phyloP scores from a whole-genome alignment of 2,888 invertebrate genomes.

The Eudasyphora cyanicolor region DNA sequence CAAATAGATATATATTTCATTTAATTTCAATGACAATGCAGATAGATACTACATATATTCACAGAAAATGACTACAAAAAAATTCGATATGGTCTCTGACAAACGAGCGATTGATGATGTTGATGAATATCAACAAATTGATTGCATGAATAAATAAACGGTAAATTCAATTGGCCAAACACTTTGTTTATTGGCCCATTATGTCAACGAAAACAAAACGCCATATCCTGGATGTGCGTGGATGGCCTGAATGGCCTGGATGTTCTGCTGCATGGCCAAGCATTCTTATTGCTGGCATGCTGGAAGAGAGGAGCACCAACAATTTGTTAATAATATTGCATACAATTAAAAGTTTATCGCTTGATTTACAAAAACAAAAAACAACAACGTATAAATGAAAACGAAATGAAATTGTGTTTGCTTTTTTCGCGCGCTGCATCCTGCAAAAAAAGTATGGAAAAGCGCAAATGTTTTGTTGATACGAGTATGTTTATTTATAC shows the following conservation, averaged over 20 bases:
- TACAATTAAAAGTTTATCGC: constrained; percentile 28
- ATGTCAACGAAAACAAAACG: not conserved
- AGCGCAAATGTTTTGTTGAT: constrained; percentile 1
- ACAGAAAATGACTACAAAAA: not conserved
- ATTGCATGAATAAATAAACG: constrained; percentile 39
- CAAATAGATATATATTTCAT: no score
- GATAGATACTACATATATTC: no score
- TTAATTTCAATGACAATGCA: not conserved
- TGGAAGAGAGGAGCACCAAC: not conserved
- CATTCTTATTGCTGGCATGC: not conserved
- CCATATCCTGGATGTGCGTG: not conserved
- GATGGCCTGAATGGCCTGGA: not conserved
- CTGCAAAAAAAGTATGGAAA: not conserved
- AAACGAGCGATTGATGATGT: constrained; percentile 14
- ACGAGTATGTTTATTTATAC: not conserved
- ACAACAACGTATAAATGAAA: not conserved
- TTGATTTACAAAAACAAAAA: constrained; percentile 20
- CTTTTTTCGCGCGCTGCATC: not conserved
- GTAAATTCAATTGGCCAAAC: constrained; percentile 42
- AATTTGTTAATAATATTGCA: constrained; percentile 30
- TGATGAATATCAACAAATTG: constrained; percentile 32
- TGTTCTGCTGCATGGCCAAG: not conserved
- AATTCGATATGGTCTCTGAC: not conserved
- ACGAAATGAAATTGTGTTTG: not conserved
- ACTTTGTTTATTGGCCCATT: constrained; percentile 31